These are phyloP conservation scores for Onychostruthus taczanowskii DNA, from an alignment of 2,113 vertebrate species.

Conservation along the genomic window DNA sequence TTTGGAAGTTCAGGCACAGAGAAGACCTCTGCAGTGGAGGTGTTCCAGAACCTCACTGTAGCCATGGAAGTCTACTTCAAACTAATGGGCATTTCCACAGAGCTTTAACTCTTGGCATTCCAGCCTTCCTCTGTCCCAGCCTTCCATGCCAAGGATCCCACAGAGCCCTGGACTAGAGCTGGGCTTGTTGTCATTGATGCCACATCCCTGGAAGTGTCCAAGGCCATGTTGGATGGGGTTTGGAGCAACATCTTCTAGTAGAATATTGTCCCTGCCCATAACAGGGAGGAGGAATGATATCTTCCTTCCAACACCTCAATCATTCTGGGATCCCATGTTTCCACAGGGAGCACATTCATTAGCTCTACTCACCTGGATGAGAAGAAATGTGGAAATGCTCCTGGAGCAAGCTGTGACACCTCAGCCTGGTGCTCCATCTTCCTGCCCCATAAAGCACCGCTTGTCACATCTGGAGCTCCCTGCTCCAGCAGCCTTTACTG, in stretches of 20 bases:
- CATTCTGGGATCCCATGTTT: not conserved
- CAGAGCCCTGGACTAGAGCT: not conserved
- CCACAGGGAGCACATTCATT: not conserved
- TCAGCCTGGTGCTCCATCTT: not conserved
- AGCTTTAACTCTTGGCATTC: not conserved
- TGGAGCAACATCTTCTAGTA: not conserved
- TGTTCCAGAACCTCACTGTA: not conserved
- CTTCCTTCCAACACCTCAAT: not conserved
- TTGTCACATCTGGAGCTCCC: conserved; percentile 1
- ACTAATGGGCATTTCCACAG: not conserved
- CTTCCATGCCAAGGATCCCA: not conserved
- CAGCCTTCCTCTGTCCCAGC: not conserved
- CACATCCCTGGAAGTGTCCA: not conserved
- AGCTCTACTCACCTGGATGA: fast-evolving
- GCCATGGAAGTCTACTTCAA: not conserved
- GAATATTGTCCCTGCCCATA: not conserved
- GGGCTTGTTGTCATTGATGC: fast-evolving
- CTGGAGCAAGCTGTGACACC: not conserved
- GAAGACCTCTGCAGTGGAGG: not conserved
- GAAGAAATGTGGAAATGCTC: not conserved
- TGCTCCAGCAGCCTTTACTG: conserved; percentile 16
- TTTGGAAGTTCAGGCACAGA: not conserved
- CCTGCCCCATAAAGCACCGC: not conserved
- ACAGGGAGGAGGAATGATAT: not conserved
- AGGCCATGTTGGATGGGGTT: not conserved